Base-by-base conservation (phyloP, 2,888 invertebrate genomes). In the Lymantria monacha region DNA sequence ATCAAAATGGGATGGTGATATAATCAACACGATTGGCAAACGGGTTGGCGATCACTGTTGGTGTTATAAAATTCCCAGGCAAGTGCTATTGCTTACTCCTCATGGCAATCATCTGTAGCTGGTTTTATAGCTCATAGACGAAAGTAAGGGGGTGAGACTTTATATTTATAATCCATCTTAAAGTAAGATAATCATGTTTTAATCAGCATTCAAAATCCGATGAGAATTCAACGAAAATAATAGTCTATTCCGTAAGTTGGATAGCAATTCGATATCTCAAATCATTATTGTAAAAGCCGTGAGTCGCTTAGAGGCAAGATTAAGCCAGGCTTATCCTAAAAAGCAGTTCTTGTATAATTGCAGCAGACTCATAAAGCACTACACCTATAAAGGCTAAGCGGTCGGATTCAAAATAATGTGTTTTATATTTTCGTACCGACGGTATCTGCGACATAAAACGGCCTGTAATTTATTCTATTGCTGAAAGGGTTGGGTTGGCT, bases 401-500 rank as follows among this genome's bases (percentile, higher is more conserved):
- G 86, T 86, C 73, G 88, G 90, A 90, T 90, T 88, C 83, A 84
- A 84, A 90, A 89, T 91, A 91, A 90, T 87, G 88, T 85, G 86
- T 85, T 88, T 88, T 81, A 88, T 90, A 87, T 90, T 90, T 89
- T 90, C 85, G 85, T 80, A 81, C 81, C 81, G 82, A 76, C 83
- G 84, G 86, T 91, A 90, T 90, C 87, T 83, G 82, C 86, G 86
- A 88, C 90, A 89, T 89, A 90, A 91, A 91, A 88, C 85, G 90
- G 86, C 83, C 82, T 87, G 89, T 90, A 91, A 91, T 91, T 90
- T 91, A 91, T 91, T 91, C 91, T 91, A 91, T 89, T 91, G 89
- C 90, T 89, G 90, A 91, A 91, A 91, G 90, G 91, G 91, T 90
- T 79, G 87, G 85, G 86, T 78, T 77, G 80, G 76, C 74, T 73